Percentiles rank a stretch among this genome's conserved stretches.
Conservation (phyloP, 37 sponge, comb jelly and placozoan genomes). For the Chondrilla cf. caribensis region DNA sequence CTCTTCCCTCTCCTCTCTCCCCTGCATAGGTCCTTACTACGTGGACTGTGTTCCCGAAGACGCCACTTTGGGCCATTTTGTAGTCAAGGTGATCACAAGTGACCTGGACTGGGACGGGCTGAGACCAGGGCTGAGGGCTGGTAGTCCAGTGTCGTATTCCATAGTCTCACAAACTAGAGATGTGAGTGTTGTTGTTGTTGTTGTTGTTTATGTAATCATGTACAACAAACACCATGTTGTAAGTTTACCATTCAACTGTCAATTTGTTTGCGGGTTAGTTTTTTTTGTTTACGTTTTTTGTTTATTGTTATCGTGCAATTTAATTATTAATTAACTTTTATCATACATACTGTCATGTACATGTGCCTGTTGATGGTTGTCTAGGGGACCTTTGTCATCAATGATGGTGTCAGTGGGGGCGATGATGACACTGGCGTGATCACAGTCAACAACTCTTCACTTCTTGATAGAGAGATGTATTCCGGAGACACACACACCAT, state of each 20-base stretch:
- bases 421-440: conserved; percentile 4
- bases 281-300: background rate
- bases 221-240: background rate
- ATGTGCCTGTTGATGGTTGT: no score
- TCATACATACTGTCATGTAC: no score
- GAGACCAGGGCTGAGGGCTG: background rate
- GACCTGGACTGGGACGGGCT: conserved; percentile 23
- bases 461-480: background rate
- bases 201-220: no score
- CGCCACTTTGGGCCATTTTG: background rate
- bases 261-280: background rate
- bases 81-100: background rate
- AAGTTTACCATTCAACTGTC: background rate
- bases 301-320: background rate
- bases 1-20: no score
- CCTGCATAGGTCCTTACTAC: conserved; percentile 9
- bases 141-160: background rate
- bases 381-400: background rate
- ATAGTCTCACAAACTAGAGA: background rate
- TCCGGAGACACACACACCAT: background rate
- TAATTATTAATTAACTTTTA: no score
- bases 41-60: background rate
- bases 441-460: background rate
- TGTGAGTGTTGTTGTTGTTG: background rate
- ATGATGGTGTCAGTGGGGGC: no score